Evolutionary conservation across 1,140 invertebrate genomes (phyloP).

Genomic region (Drosophila lacteicornis): DNA sequence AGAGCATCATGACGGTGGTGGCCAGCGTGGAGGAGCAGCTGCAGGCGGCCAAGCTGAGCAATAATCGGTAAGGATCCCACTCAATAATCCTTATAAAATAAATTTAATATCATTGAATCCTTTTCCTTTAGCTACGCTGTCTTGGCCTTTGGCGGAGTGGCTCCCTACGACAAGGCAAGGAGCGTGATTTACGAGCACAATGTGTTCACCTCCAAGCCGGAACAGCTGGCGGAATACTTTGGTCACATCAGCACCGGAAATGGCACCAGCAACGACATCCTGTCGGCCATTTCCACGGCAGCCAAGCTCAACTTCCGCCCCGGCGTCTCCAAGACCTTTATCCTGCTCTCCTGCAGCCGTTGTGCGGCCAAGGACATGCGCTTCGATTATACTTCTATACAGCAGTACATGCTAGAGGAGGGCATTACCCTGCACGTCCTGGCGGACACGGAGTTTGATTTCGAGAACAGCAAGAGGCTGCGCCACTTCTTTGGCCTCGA

Average conservation of each 20-base stretch:
- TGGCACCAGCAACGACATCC: slow-evolving; percentile 88
- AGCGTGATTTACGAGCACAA: slow-evolving; percentile 89
- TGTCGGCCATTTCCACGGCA: slow-evolving; percentile 91
- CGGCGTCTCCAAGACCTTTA: slow-evolving; percentile 93
- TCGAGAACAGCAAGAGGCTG: slow-evolving; percentile 89
- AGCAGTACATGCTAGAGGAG: slow-evolving; percentile 91
- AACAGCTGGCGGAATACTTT: slow-evolving; percentile 82
- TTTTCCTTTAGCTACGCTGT: slow-evolving; percentile 88
- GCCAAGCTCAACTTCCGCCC: slow-evolving; percentile 92
- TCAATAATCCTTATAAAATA: not conserved
- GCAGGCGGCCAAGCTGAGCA: slow-evolving; percentile 86
- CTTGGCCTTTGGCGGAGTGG: slow-evolving; percentile 91
- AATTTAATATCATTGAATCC: not conserved
- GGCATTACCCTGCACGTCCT: slow-evolving; percentile 93
- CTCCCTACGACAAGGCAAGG: slow-evolving; percentile 89
- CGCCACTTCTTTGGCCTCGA: slow-evolving; percentile 93
- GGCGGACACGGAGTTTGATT: slow-evolving; percentile 91
- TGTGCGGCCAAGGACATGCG: slow-evolving; percentile 90
- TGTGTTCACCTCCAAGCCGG: slow-evolving; percentile 88
- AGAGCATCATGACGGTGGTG: slow-evolving; percentile 89
- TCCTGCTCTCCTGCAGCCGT: slow-evolving; percentile 92
- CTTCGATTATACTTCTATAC: slow-evolving; percentile 91
- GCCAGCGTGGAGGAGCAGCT: slow-evolving; percentile 89
- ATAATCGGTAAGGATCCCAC: slow-evolving; percentile 87
- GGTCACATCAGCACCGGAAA: slow-evolving; percentile 86